A percentile compares a stretch with the other conserved stretches of the same genome.
Evolutionary conservation across 2,888 invertebrate species (phyloP).

Genomic region (Lymantria monacha): DNA sequence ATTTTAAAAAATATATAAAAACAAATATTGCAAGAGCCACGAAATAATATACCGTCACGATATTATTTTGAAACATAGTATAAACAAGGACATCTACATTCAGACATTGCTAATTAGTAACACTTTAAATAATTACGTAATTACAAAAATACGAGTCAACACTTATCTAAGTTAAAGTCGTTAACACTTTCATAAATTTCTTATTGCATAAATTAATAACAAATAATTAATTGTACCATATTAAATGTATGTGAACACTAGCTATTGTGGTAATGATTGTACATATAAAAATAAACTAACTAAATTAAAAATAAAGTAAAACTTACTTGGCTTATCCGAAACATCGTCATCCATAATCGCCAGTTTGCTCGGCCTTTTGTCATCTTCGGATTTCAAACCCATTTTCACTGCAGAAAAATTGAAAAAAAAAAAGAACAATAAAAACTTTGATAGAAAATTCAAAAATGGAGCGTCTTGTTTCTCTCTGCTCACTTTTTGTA

Average conservation of each 20-base stretch:
- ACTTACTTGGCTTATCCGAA: constrained; percentile 69
- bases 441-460: constrained; percentile 9
- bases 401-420: constrained; percentile 59
- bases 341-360: constrained; percentile 77
- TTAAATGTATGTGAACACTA: not conserved
- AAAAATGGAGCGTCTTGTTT: constrained; percentile 32
- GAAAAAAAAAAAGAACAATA: constrained; percentile 18
- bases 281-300: not conserved
- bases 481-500: constrained; percentile 25
- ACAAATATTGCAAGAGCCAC: no score
- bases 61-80: no score
- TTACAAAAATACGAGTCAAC: no score
- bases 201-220: not conserved
- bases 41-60: no score
- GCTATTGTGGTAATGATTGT: not conserved
- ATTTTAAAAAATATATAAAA: no score
- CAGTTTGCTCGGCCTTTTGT: constrained; percentile 75
- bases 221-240: not conserved
- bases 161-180: not conserved
- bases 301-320: not conserved
- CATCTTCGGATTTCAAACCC: constrained; percentile 75
- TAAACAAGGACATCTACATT: no score
- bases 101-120: no score
- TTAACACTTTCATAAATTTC: not conserved
- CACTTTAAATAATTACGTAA: no score